Percentiles rank a stretch among this genome's conserved stretches.
Conservation (phyloP, 2,888 invertebrate genomes). For the Carcina quercana region DNA sequence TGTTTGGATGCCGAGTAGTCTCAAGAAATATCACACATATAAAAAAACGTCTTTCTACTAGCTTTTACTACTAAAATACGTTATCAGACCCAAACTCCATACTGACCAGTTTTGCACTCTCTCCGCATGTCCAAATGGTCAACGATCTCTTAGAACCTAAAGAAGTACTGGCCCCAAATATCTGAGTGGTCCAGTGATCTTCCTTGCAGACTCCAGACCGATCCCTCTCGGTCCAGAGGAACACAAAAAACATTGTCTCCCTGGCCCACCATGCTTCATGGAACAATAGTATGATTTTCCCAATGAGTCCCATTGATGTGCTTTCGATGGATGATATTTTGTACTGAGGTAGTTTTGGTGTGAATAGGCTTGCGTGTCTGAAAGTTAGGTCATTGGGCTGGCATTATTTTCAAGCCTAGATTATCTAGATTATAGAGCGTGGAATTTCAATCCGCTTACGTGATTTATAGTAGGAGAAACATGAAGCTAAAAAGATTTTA, state of each 20-base stretch:
- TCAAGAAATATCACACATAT: too few relatives aligned
- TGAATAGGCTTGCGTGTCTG: slow-evolving; percentile 66
- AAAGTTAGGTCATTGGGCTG: too few relatives aligned
- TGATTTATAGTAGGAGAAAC: too few relatives aligned
- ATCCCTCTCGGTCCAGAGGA: slow-evolving; percentile 34
- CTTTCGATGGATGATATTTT: slow-evolving; percentile 74
- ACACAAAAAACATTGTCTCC: slow-evolving; percentile 29
- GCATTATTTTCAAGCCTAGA: too few relatives aligned
- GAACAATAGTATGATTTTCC: slow-evolving; percentile 81
- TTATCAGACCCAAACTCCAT: too few relatives aligned
- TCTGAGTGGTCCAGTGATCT: slow-evolving; percentile 30
- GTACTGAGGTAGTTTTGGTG: slow-evolving; percentile 66
- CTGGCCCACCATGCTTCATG: slow-evolving; percentile 77
- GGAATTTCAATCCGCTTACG: too few relatives aligned
- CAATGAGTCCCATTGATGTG: slow-evolving; percentile 78
- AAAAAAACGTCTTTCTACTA: too few relatives aligned
- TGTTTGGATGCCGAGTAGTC: too few relatives aligned
- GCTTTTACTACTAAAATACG: too few relatives aligned
- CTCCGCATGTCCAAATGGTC: slow-evolving; percentile 38
- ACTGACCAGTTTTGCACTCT: slow-evolving; percentile 28
- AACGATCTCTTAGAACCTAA: slow-evolving; percentile 26
- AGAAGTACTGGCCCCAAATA: slow-evolving; percentile 24
- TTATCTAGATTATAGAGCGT: too few relatives aligned
- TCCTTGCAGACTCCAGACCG: slow-evolving; percentile 16
- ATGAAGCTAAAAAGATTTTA: too few relatives aligned